Evolutionary conservation across 2,113 vertebrate genomes (phyloP), one percentile per base, ranked within the genome.

Genomic region (Neopipo cinnamomea): DNA sequence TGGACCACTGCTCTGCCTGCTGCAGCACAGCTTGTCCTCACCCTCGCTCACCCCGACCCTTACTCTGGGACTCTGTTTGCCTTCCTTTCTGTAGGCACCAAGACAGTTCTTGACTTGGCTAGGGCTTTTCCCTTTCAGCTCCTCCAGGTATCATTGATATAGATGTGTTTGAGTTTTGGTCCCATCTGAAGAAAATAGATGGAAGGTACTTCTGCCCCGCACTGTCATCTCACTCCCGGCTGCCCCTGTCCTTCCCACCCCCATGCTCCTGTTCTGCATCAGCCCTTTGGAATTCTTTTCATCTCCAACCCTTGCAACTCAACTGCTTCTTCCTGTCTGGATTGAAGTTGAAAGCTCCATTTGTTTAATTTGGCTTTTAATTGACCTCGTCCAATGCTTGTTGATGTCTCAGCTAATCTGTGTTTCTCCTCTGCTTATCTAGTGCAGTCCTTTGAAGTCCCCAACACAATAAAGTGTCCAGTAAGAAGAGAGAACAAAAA

Each of bases 301-400:
- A 95, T 97, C 92, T 95, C 76, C 61, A 94, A 75, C 70, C 23
- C 91, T 72, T 91, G 59, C 61, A 81, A 96, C 85, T 63, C 1
- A 2, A 92, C 73, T 91, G 47, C 23, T 50, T 85, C 79, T 95
- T 97, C 94, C 92, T 97, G 73, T 87, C 75, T 95, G 94, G 97
- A 94, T 92, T 1, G 5, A 22, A 94, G 72, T 59, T 95, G 89
- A 96, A 94, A 85, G 49, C 67, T 88, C 44, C 63, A 42, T 83
- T 95, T 97, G 85, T 97, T 97, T 97, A 93, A 93, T 97, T 93
- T 96, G 91, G 92, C 96, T 96, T 96, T 95, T 95, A 92, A 84
- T 88, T 93, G 76, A 61, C 72, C 52, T 85, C 67, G 68, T 91
- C 56, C 56, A 90, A 87, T 35, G 42, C 58, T 73, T 77, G 47